These are phyloP conservation scores for Caenorhabditis briggsae DNA, from an alignment of 1,140 invertebrate species.

Conservation along the genomic window DNA sequence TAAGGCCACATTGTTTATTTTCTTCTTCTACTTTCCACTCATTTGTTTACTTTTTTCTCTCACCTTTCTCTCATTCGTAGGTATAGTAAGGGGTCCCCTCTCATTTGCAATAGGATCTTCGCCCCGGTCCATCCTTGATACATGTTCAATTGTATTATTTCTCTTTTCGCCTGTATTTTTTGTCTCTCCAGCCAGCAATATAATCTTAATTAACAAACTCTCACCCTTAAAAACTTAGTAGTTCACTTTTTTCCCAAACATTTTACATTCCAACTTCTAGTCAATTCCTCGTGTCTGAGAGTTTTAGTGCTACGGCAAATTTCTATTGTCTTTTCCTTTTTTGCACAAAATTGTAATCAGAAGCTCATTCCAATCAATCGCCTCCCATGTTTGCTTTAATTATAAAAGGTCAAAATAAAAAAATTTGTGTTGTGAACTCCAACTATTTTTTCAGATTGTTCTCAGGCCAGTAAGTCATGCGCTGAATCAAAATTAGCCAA, in stretches of 20 bases:
- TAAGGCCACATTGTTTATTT: background rate
- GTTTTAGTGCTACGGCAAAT: constrained; percentile 39
- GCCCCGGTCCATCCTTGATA: background rate
- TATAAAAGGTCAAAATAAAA: constrained; percentile 28
- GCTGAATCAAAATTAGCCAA: no score
- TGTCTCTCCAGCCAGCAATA: no score
- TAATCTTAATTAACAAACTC: background rate
- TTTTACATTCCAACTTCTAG: constrained; percentile 53
- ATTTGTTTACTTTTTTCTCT: constrained; percentile 5
- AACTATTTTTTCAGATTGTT: no score
- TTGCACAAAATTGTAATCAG: constrained; percentile 41
- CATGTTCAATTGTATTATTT: constrained; percentile 15
- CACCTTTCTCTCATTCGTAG: background rate
- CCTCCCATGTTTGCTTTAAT: constrained; percentile 52
- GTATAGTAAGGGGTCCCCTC: background rate
- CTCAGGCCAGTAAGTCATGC: no score
- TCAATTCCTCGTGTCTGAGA: constrained; percentile 51
- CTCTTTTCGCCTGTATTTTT: no score
- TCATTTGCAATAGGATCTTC: constrained; percentile 24
- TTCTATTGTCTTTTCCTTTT: background rate
- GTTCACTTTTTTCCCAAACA: background rate
- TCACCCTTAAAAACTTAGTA: constrained; percentile 14
- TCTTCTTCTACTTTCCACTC: background rate
- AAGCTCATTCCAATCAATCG: constrained; percentile 41
- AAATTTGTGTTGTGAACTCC: constrained; percentile 13